phyloP scores from a whole-genome alignment of 1,140 invertebrate species.

The Heliconius melpomene region DNA sequence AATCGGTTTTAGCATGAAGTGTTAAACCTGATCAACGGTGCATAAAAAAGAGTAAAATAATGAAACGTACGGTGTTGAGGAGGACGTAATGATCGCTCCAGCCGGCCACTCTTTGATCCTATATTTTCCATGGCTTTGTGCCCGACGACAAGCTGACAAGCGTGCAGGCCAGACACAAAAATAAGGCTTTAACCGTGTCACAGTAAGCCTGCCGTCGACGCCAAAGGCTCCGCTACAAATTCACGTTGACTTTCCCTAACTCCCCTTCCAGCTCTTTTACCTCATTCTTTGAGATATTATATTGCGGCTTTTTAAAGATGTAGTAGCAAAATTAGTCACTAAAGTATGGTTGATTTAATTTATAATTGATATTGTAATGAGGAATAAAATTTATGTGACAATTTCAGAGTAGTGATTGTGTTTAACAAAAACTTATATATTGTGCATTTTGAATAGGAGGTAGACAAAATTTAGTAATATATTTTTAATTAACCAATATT shows the following conservation, averaged over 20 bases:
- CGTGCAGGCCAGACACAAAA: slow-evolving; percentile 77
- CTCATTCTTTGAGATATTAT: slow-evolving; percentile 19
- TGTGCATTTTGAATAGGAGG: too few species aligned
- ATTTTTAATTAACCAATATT: too few species aligned
- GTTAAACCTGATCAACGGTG: slow-evolving; percentile 19
- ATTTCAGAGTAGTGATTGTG: neutral
- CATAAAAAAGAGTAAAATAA: slow-evolving; percentile 22
- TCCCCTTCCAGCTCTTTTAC: slow-evolving; percentile 45
- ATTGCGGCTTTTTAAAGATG: slow-evolving; percentile 1
- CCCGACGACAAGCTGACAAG: slow-evolving; percentile 73
- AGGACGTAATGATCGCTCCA: slow-evolving; percentile 53
- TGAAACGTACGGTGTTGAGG: slow-evolving; percentile 42
- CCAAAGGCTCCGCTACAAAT: slow-evolving; percentile 77
- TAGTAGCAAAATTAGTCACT: neutral
- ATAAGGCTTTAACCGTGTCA: slow-evolving; percentile 80
- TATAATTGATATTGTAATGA: neutral
- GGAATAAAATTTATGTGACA: neutral
- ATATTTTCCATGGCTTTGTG: slow-evolving; percentile 79
- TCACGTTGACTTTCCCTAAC: slow-evolving; percentile 67
- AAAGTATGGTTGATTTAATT: neutral
- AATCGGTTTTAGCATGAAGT: slow-evolving; percentile 21
- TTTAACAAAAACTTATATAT: too few species aligned
- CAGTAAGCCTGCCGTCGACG: slow-evolving; percentile 78
- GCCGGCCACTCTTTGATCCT: slow-evolving; percentile 75
- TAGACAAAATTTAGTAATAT: too few species aligned